Evolutionary conservation across 2,888 invertebrate genomes (phyloP), one percentile per base, ranked within the genome.

Genomic region (Crematogaster levior): DNA sequence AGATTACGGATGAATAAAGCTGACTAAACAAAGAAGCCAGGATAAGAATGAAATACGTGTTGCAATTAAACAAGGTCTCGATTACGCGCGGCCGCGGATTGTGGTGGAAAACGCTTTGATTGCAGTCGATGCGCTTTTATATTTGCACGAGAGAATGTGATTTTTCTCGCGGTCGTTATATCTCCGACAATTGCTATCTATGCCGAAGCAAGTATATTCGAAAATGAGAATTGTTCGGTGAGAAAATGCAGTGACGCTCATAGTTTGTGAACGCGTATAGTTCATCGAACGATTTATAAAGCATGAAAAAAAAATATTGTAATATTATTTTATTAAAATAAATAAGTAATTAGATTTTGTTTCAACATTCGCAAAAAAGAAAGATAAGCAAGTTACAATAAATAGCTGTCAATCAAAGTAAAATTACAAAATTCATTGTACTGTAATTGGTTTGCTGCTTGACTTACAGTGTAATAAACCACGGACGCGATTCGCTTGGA

Each of bases 1-100:
- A 77, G 79, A 86, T 88, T 86, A 88, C 81, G 53, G 56, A 27
- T 58, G 74, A 88, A 77, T 86, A 85, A 82, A 75, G 80, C 63
- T 60, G 68, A 65, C 63, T 65, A 65, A 77, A 77, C 81, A 68
- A 81, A 81, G 72, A 60, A 66, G 60, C 63, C 46, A 18, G 43
- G 80, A 56, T 83, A 81, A 83, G 81, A 70, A 56, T 88, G 81
- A 88, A 77, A 83, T 43, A 58, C 56, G 51, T 30, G 77, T 77
- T 70, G 72, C 53, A 77, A 77, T 77, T 77, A 70, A 77, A 40
- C 72, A 77, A 24, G 43, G 40, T 68, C 75, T 77, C 75, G 75
- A 77, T 77, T 77, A 70, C 77, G 75, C 65, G 24, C 65, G 40
- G 40, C 7, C 51, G 10, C 10, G 53, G n/a, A 68, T 66, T 70